A percentile compares a stretch with the other conserved stretches of the same genome.
These are phyloP conservation scores for Mungos mungo DNA, from an alignment of 2,113 vertebrate species.

Conservation along the genomic window DNA sequence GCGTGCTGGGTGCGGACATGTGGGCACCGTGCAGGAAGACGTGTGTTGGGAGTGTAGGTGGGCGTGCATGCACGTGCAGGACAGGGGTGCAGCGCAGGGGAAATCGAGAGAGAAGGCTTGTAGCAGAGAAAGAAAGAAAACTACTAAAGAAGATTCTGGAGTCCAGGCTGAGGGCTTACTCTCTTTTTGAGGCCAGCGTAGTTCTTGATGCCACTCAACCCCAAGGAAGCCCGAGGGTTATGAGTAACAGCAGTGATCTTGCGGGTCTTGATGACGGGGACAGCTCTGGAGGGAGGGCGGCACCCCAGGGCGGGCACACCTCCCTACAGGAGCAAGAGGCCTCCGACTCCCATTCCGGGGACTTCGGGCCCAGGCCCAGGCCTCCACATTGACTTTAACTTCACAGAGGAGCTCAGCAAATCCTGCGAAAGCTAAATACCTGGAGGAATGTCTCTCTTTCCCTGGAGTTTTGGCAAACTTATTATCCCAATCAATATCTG, in stretches of 20 bases:
- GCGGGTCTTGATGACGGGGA: neutral
- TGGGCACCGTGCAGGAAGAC: neutral
- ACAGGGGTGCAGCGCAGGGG: neutral
- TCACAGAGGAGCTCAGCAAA: constrained; percentile 65
- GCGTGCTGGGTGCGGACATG: too few species aligned
- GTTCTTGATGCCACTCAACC: neutral
- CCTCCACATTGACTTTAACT: constrained; percentile 61
- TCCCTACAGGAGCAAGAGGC: neutral
- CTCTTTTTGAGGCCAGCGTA: neutral
- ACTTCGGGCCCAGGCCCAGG: neutral
- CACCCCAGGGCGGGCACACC: accelerated
- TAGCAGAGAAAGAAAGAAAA: neutral
- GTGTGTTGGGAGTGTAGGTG: accelerated
- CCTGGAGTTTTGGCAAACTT: constrained; percentile 61
- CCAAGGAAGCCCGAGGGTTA: neutral
- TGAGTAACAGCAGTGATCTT: neutral
- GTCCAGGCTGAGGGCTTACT: neutral
- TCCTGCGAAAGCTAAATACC: constrained; percentile 62
- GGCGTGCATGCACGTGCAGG: accelerated
- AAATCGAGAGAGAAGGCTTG: neutral
- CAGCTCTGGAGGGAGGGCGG: neutral
- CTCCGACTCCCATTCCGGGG: neutral
- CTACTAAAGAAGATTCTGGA: neutral
- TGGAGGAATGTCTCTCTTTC: constrained; percentile 23
- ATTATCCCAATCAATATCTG: constrained; percentile 54